These are phyloP conservation scores for Metridium senile DNA, from an alignment of 92 coral and sea anemone species.

Conservation along the genomic window DNA sequence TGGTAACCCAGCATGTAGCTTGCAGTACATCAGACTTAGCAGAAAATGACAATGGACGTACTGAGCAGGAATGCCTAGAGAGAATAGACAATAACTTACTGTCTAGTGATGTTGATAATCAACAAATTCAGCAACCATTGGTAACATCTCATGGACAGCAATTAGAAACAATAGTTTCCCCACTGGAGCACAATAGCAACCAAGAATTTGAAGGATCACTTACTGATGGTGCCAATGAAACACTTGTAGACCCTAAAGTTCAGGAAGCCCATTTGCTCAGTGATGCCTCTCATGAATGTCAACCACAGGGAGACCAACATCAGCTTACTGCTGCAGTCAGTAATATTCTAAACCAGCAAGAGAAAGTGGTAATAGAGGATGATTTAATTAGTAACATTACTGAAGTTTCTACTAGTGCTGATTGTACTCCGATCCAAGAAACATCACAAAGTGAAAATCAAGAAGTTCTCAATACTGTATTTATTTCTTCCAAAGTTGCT, in stretches of 20 bases:
- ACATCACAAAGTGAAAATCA: slow-evolving; percentile 1
- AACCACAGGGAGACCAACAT: slow-evolving; percentile 19
- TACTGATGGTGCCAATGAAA: not conserved
- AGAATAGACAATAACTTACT: not conserved
- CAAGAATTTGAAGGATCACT: not conserved
- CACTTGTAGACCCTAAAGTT: not conserved
- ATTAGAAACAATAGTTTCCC: not conserved
- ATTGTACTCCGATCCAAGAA: not conserved
- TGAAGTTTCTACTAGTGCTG: slow-evolving; percentile 48
- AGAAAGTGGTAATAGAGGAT: slow-evolving; percentile 27
- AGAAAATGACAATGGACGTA: not conserved
- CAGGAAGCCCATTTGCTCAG: slow-evolving; percentile 10
- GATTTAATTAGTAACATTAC: slow-evolving; percentile 60
- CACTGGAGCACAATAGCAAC: not conserved
- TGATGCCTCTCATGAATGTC: slow-evolving; percentile 4
- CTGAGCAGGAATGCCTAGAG: not conserved
- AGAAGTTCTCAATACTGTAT: slow-evolving; percentile 1
- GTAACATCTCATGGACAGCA: not conserved
- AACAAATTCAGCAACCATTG: not conserved
- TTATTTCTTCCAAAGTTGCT: slow-evolving; percentile 29
- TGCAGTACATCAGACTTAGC: not conserved
- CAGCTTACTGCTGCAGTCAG: slow-evolving; percentile 4
- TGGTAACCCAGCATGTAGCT: not conserved
- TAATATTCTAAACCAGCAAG: slow-evolving; percentile 9
- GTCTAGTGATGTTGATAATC: not conserved